phyloP scores from a whole-genome alignment of 37 sponge, comb jelly and placozoan species.

The Eunapius fragilis region DNA sequence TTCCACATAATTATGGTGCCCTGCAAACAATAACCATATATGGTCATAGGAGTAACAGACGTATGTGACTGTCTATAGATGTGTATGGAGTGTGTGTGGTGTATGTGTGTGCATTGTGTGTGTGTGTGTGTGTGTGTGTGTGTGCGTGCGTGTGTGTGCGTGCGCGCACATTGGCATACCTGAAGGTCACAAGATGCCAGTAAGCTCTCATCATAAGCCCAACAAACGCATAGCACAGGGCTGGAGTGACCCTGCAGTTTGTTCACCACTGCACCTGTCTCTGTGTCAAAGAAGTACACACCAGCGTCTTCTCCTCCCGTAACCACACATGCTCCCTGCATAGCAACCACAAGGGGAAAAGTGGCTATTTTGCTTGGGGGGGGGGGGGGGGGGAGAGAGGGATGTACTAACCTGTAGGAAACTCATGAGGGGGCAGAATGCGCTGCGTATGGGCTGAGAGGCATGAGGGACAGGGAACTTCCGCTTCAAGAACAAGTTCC shows the following conservation, averaged over 20 bases:
- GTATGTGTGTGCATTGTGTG: slow-evolving; percentile 34
- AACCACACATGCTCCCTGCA: slow-evolving; percentile 79
- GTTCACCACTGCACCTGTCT: slow-evolving; percentile 73
- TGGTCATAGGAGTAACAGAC: slow-evolving; percentile 13
- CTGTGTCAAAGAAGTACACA: slow-evolving; percentile 90
- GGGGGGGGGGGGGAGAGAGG: neutral
- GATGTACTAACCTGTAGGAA: slow-evolving; percentile 63
- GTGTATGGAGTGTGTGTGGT: too few relatives aligned
- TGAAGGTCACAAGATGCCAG: slow-evolving; percentile 81
- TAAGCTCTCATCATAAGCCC: slow-evolving; percentile 94
- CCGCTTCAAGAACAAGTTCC: slow-evolving; percentile 72
- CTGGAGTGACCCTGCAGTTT: slow-evolving; percentile 82
- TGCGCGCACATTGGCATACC: slow-evolving; percentile 4
- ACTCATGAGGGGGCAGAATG: slow-evolving; percentile 94
- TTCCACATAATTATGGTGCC: slow-evolving; percentile 84
- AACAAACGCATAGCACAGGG: slow-evolving; percentile 80
- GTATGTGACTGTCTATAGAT: neutral
- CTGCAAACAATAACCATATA: slow-evolving; percentile 11
- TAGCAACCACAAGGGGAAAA: neutral
- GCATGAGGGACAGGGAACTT: slow-evolving; percentile 67
- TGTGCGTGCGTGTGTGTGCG: slow-evolving; percentile 28
- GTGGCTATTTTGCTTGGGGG: neutral
- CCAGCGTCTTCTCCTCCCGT: slow-evolving; percentile 84
- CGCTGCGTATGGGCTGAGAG: slow-evolving; percentile 62
- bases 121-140: slow-evolving; percentile 24